Percentiles rank a stretch among this genome's conserved stretches.
Conservation (phyloP, 2,113 vertebrate genomes). For the Saguinus midas region DNA sequence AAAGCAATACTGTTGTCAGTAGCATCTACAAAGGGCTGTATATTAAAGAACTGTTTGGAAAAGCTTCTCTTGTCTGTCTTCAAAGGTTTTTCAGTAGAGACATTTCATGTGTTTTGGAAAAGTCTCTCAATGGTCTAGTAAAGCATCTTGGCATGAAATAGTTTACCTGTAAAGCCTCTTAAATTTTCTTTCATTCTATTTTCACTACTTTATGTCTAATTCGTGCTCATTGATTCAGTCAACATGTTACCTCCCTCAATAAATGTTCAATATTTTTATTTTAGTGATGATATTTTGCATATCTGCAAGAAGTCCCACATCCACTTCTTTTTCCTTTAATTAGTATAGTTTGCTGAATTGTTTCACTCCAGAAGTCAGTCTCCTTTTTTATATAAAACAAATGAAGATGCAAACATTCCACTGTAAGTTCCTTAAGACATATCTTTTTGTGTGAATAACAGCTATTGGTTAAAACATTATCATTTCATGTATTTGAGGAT, state of each 20-base stretch:
- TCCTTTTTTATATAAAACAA: conserved; percentile 48
- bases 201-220: neutral
- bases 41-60: neutral
- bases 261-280: conserved; percentile 25
- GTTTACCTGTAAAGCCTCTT: neutral
- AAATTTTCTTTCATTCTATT: neutral
- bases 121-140: neutral
- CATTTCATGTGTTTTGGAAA: neutral
- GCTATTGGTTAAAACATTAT: conserved; percentile 43
- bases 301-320: neutral
- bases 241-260: neutral
- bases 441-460: conserved; percentile 54
- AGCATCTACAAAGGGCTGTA: neutral
- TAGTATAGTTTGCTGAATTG: neutral
- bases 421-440: conserved; percentile 56
- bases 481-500: conserved; percentile 59
- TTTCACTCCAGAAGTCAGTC: neutral
- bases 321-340: neutral
- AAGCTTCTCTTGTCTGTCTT: neutral
- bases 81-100: neutral
- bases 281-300: neutral
- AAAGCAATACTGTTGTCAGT: conserved; percentile 22
- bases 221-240: neutral
- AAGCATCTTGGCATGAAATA: neutral
- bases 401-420: neutral